phyloP scores from a whole-genome alignment of 2,888 invertebrate species.

The Habroteleia sp. region DNA sequence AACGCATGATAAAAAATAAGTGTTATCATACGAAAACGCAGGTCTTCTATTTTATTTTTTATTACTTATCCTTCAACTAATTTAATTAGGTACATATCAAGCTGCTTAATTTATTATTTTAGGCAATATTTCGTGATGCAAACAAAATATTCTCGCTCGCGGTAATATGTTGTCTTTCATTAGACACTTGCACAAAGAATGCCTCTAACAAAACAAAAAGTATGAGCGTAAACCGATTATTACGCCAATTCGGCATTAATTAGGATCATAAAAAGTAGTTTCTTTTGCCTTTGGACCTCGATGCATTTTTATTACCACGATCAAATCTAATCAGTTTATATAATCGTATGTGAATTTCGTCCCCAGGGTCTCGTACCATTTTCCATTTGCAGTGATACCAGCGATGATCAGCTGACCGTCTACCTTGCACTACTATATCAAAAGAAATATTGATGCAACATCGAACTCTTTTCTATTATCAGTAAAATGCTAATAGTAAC shows the following conservation, averaged over 20 bases:
- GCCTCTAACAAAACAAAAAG: conserved; percentile 7
- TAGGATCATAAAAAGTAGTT: conserved; percentile 8
- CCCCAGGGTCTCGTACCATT: no score
- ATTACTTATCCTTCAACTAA: no score
- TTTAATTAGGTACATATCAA: no score
- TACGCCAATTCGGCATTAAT: conserved; percentile 17
- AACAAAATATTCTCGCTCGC: no score
- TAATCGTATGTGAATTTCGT: conserved; percentile 16
- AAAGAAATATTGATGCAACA: conserved; percentile 20
- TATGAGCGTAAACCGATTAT: conserved; percentile 12
- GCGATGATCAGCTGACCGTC: conserved; percentile 19
- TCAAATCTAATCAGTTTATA: conserved; percentile 21
- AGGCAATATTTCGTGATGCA: conserved; percentile 4
- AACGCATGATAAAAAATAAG: conserved; percentile 5
- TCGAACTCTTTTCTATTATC: conserved; percentile 5
- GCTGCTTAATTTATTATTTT: background rate
- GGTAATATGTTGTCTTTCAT: conserved; percentile 3
- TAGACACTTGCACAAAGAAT: background rate
- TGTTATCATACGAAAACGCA: no score
- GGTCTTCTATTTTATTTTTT: no score
- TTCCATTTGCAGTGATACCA: no score
- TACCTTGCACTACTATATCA: conserved; percentile 30
- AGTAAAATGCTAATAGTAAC: conserved; percentile 32
- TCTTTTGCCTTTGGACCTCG: conserved; percentile 6
- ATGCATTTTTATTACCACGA: conserved; percentile 30